Conservation (phyloP, 2,888 invertebrate species). For the Taenaris catops region DNA sequence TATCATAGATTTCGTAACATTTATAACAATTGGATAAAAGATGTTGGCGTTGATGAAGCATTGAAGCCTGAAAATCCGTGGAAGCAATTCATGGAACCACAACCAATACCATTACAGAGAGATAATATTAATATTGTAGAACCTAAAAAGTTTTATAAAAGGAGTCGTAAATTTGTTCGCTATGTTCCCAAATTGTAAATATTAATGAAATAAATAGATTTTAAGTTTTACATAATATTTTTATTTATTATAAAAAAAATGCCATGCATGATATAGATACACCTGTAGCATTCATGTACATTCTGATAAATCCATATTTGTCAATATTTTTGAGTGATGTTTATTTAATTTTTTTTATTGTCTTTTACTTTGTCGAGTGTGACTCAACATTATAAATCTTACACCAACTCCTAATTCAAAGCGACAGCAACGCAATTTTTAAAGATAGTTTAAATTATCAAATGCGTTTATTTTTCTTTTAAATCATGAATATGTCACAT, state of each 20-base stretch:
- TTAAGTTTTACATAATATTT: not conserved
- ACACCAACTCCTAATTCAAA: too few relatives aligned
- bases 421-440: too few relatives aligned
- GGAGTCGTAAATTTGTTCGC: constrained; percentile 42
- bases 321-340: too few relatives aligned
- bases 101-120: constrained; percentile 57
- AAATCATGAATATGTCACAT: too few relatives aligned
- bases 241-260: not conserved
- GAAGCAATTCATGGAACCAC: constrained; percentile 77
- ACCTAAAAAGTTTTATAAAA: constrained; percentile 62
- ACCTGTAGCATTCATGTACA: too few relatives aligned
- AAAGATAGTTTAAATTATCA: too few relatives aligned
- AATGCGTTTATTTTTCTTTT: too few relatives aligned
- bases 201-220: constrained; percentile 7
- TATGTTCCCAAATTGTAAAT: constrained; percentile 38
- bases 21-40: constrained; percentile 54
- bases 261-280: too few relatives aligned
- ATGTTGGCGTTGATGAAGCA: constrained; percentile 57
- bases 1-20: constrained; percentile 44
- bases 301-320: too few relatives aligned
- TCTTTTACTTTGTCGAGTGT: too few relatives aligned
- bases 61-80: constrained; percentile 79
- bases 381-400: too few relatives aligned
- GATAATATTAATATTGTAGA: constrained; percentile 42
- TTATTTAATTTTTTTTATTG: too few relatives aligned